Evolutionary conservation across 2,888 invertebrate genomes (phyloP).

Genomic region (Lymantria dispar): DNA sequence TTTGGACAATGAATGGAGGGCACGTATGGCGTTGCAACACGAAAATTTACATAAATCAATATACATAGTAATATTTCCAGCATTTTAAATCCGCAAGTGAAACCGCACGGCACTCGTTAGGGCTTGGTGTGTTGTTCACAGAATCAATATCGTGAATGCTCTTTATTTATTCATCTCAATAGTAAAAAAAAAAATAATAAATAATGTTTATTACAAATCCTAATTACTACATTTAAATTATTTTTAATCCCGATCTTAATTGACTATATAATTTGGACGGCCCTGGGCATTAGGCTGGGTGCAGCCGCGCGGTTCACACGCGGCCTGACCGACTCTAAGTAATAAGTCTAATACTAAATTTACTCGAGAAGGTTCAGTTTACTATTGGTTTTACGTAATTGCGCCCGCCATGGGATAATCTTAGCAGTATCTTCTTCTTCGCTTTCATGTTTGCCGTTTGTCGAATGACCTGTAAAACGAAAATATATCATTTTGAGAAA

Average conservation of each 20-base stretch:
- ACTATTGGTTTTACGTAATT: constrained; percentile 94
- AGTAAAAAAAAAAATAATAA: constrained; percentile 27
- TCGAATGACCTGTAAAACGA: constrained; percentile 55
- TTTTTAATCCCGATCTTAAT: constrained; percentile 10
- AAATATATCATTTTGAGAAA: background rate
- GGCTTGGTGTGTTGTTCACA: constrained; percentile 7
- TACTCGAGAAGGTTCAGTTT: constrained; percentile 91
- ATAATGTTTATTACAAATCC: constrained; percentile 27
- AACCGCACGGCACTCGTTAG: constrained; percentile 24
- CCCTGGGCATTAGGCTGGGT: constrained; percentile 13
- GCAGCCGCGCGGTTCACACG: constrained; percentile 29
- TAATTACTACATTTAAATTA: constrained; percentile 30
- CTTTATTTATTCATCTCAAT: constrained; percentile 7
- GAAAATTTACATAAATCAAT: constrained; percentile 11
- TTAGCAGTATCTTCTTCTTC: constrained; percentile 84
- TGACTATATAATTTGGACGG: constrained; percentile 23
- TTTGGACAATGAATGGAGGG: constrained; percentile 40
- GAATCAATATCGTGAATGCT: constrained; percentile 4
- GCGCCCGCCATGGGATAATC: constrained; percentile 95
- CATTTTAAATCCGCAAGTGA: constrained; percentile 11
- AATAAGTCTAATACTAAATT: constrained; percentile 11
- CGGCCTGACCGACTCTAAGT: constrained; percentile 6
- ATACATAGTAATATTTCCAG: background rate
- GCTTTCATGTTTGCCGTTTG: constrained; percentile 67
- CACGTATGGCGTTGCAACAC: constrained; percentile 49